Conservation (phyloP, 2,888 invertebrate genomes). For the Piscicola geometra region DNA sequence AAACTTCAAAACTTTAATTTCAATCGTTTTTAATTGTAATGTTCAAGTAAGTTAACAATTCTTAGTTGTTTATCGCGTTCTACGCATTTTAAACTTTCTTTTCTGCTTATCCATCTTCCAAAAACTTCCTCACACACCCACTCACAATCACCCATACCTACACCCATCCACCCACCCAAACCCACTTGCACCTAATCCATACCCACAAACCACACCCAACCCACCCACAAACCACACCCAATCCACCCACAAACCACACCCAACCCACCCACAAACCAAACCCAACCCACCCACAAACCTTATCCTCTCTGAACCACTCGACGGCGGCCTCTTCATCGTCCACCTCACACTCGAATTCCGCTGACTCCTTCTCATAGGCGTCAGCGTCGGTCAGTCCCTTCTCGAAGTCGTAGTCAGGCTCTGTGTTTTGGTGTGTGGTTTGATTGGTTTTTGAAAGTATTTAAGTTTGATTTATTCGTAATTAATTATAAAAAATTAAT, state of each 20-base stretch:
- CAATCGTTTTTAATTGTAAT: too few relatives aligned
- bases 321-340: constrained; percentile 94
- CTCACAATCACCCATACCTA: neutral
- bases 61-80: too few relatives aligned
- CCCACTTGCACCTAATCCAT: neutral
- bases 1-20: neutral
- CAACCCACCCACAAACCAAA: neutral
- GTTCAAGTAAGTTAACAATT: too few relatives aligned
- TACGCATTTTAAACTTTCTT: too few relatives aligned
- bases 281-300: constrained; percentile 35
- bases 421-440: too few relatives aligned
- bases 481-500: too few relatives aligned
- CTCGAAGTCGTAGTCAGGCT: constrained; percentile 66
- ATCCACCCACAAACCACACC: neutral
- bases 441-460: too few relatives aligned
- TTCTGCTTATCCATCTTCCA: too few relatives aligned
- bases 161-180: neutral
- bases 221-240: neutral
- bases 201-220: neutral
- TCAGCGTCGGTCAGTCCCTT: constrained; percentile 93
- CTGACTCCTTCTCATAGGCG: constrained; percentile 82
- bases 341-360: constrained; percentile 87
- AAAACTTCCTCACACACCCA: too few relatives aligned
- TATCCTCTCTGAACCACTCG: constrained; percentile 71
- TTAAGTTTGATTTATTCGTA: neutral